Evolutionary conservation across 2,113 vertebrate genomes (phyloP), one percentile per base, ranked within the genome.

Genomic region (Rhea americana): DNA sequence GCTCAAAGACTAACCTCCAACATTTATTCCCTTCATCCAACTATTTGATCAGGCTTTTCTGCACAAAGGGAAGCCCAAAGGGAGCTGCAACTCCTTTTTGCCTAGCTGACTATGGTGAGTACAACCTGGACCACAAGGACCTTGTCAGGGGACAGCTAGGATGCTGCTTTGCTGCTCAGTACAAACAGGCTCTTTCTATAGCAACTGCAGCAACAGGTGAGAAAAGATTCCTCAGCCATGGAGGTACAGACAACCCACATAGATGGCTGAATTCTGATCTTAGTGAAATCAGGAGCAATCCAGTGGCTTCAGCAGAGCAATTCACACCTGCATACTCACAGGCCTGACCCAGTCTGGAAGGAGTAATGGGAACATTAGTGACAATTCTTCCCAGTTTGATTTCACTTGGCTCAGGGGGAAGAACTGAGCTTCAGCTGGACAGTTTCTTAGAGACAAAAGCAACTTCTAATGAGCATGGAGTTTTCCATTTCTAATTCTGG

Each of bases 171-270:
- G 56, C 19, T 71, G 43, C 58, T 63, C 41, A 91, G 85, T 93
- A 96, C 95, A 87, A 93, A 79, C 65, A 66, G 17, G 61, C 58
- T 71, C 89, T 96, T 95, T 65, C 94, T 95, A 67, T 89, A 92
- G 94, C 91, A 94, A 93, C 85, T 41, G 3, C 63, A 37, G 67
- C 14, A 2, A 12, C 9, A 28, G 47, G 8, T 72, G 66, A 65
- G 41, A 76, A 41, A 48, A 39, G 47, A 76, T 51, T 70, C 25
- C 41, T 58, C 35, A 37, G 50, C 25, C 59, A 51, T 1, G 1
- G 51, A 65, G 43, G 30, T n/a, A 59, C 51, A 72, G 37, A 59
- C 24, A 61, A 24, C 37, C 41, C 37, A 26, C 4, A 3, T 13
- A 16, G 43, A 61, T 83, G 18, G 28, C 59, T 5, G 41, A 59